Conservation (phyloP, 2,797 vertebrate species). For the Centroberyx gerrardi region DNA sequence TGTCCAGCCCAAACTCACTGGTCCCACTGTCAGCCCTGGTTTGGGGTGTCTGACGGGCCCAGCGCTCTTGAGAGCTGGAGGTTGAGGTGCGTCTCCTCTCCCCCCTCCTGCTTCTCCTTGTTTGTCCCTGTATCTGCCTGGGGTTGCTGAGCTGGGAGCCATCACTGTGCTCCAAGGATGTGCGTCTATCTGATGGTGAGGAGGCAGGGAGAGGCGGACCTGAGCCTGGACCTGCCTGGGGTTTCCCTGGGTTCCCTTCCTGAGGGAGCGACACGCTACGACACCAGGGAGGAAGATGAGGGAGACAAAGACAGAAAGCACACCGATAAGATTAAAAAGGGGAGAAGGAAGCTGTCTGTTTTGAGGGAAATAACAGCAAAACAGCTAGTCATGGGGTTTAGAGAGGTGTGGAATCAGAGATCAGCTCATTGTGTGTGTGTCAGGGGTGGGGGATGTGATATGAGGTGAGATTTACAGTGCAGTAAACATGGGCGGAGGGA, state of each 20-base stretch:
- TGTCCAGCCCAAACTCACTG: slow-evolving; percentile 70
- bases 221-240: slow-evolving; percentile 24
- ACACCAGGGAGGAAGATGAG: slow-evolving; percentile 6
- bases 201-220: slow-evolving; percentile 27
- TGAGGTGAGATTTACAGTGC: slow-evolving; percentile 19
- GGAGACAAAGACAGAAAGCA: slow-evolving; percentile 20
- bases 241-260: slow-evolving; percentile 21
- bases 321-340: neutral
- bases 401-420: neutral
- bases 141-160: neutral
- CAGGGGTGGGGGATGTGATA: neutral
- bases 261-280: slow-evolving; percentile 45
- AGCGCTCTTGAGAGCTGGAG: slow-evolving; percentile 63
- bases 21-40: slow-evolving; percentile 37
- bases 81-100: slow-evolving; percentile 45
- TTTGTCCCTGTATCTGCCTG: slow-evolving; percentile 17
- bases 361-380: neutral
- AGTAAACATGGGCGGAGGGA: neutral
- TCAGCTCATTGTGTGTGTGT: slow-evolving; percentile 10
- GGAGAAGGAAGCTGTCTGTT: neutral
- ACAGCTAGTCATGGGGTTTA: neutral
- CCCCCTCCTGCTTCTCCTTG: slow-evolving; percentile 28
- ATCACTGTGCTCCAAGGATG: neutral
- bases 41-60: slow-evolving; percentile 47
- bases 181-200: slow-evolving; percentile 17